Base-by-base conservation (phyloP, 2,888 invertebrate species). In the Scaptomyza flava region DNA sequence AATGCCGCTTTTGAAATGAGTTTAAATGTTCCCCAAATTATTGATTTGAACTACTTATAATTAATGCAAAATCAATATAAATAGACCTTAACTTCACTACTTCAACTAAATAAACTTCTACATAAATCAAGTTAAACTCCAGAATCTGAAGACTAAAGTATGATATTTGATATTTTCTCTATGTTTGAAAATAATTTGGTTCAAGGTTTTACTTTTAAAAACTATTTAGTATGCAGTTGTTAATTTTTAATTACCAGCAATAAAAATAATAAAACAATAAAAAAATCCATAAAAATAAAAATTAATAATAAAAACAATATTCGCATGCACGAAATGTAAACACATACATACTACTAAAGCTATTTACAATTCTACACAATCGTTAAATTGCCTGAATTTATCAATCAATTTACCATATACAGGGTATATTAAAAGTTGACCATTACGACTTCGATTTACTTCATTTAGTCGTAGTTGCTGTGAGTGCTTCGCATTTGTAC, bases 401-500 rank as follows among this genome's bases (percentile, higher is more conserved):
- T 38, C 3, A 38, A 38, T 7, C 8, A 3, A 38, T 7, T 8
- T 8, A 3, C 9, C 17, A 9, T 7, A 7, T 7, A n/a, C 12
- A 66, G 72, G 67, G 77, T 67, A 77, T 38, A 2, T 1, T 20
- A 4, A 5, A 0, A 33, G 62, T 67, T 20, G 1, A 36, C 0
- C 12, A 34, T 1, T 14, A 5, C 20, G 36, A 4, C n/a, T 14
- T n/a, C 31, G 14, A 47, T 47, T 60, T 48, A 68, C 54, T 60
- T 46, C 51, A 56, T 54, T 72, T 75, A 59, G 73, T 61, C 53
- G 46, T 33, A 45, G 76, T 61, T 61, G 62, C 61, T 68, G 73
- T 78, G 69, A 78, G 84, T 81, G 81, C 81, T 84, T 64, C 47
- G 82, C 82, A 87, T 77, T 87, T 85, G 85, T 87, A 79, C 77